These are phyloP conservation scores for Coccyzus lansbergi DNA, from an alignment of 2,797 vertebrate species.

Conservation along the genomic window DNA sequence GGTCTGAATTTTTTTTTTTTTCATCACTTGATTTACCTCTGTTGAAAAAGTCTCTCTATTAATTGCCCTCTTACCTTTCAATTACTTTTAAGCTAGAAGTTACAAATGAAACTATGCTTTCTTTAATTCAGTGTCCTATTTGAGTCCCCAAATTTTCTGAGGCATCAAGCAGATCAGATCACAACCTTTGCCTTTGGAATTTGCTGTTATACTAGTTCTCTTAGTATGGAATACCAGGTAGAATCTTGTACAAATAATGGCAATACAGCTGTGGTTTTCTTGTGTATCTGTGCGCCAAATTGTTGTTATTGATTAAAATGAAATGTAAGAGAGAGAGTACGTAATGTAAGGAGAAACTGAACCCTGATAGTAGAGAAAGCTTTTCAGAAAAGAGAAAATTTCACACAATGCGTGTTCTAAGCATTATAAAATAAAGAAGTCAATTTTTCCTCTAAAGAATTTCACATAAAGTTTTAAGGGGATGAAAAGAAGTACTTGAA, in stretches of 20 bases:
- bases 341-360: not conserved
- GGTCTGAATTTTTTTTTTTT: not conserved
- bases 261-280: not conserved
- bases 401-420: not conserved
- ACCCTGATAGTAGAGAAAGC: not conserved
- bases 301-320: not conserved
- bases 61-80: conserved; percentile 2
- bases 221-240: not conserved
- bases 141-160: not conserved
- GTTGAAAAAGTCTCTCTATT: not conserved
- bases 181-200: conserved; percentile 34
- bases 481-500: not conserved
- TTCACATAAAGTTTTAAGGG: not conserved
- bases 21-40: not conserved
- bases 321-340: not conserved
- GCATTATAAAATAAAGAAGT: not conserved
- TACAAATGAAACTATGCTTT: conserved; percentile 21
- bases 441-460: not conserved
- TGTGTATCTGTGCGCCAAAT: not conserved
- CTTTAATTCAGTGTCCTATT: not conserved
- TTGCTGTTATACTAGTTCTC: not conserved
- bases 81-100: conserved; percentile 16
- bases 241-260: not conserved
- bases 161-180: conserved; percentile 12
- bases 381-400: not conserved